These are phyloP conservation scores for Portevinia maculata DNA, from an alignment of 2,888 invertebrate species.

Conservation along the genomic window DNA sequence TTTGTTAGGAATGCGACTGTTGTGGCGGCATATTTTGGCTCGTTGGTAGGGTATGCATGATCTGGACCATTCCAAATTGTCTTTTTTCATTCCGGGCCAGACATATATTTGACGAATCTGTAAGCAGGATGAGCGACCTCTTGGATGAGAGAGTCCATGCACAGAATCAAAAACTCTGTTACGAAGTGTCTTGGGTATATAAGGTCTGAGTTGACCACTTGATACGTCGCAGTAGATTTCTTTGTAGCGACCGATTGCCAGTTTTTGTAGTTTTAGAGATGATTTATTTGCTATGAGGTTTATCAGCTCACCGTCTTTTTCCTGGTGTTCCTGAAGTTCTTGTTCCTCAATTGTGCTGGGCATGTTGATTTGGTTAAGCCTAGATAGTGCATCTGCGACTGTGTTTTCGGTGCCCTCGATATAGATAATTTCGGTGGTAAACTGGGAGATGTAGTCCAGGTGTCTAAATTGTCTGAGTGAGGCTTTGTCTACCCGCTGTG, in stretches of 20 bases:
- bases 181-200: too few species aligned
- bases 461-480: conserved; percentile 1
- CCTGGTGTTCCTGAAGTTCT: background rate
- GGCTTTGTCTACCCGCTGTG: conserved; percentile 5
- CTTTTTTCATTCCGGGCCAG: conserved; percentile 3
- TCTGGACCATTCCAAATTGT: background rate
- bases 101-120: conserved; percentile 5
- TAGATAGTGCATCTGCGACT: conserved; percentile 12
- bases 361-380: conserved; percentile 7
- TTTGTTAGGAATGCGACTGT: background rate
- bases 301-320: background rate
- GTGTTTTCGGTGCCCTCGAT: conserved; percentile 15
- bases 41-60: conserved; percentile 5
- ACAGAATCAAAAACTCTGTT: too few species aligned
- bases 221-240: too few species aligned
- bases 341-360: too few species aligned
- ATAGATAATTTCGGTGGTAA: conserved; percentile 21
- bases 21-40: conserved; percentile 12
- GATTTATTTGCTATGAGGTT: too few species aligned
- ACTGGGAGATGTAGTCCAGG: conserved; percentile 28
- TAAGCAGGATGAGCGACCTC: background rate
- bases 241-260: too few species aligned
- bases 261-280: too few species aligned
- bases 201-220: too few species aligned
- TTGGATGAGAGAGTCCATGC: too few species aligned